phyloP scores from a whole-genome alignment of 2,888 invertebrate genomes.

The Uloborus plumipes region DNA sequence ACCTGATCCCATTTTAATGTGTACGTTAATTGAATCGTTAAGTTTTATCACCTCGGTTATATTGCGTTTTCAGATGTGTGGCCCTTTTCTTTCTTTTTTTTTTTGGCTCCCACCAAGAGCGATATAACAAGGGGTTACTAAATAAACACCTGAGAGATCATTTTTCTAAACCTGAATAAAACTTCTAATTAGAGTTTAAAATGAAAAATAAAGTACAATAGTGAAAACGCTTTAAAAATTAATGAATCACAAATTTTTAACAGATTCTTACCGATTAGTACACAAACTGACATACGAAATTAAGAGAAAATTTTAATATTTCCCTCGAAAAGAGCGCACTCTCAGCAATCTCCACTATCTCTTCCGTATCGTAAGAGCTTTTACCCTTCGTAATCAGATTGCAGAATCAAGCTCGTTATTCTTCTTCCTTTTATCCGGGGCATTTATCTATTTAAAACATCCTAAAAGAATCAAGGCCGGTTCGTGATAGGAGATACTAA shows the following conservation, averaged over 20 bases:
- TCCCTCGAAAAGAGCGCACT: conserved; percentile 20
- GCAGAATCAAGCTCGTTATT: conserved; percentile 22
- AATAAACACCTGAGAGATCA: no score
- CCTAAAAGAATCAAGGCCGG: conserved; percentile 24
- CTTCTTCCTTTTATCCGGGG: conserved; percentile 29
- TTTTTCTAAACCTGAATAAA: no score
- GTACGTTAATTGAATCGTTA: no score
- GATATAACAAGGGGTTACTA: no score
- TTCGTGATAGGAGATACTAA: conserved; percentile 32
- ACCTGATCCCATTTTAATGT: no score
- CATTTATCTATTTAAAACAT: conserved; percentile 53
- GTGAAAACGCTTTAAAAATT: not conserved
- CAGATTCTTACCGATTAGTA: not conserved
- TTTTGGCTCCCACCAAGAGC: no score
- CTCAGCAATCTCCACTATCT: conserved; percentile 27
- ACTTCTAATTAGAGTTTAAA: no score
- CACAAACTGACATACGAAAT: not conserved
- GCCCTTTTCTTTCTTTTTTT: no score
- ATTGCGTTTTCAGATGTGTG: no score
- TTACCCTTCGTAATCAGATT: conserved; percentile 28
- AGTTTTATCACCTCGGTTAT: no score
- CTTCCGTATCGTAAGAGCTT: conserved; percentile 26
- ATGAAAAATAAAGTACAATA: not conserved
- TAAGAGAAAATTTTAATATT: conserved; percentile 28
- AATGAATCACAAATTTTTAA: not conserved